Evolutionary conservation across 2,113 vertebrate species (phyloP), one percentile per base, ranked within the genome.

Genomic region (Nerophis ophidion): DNA sequence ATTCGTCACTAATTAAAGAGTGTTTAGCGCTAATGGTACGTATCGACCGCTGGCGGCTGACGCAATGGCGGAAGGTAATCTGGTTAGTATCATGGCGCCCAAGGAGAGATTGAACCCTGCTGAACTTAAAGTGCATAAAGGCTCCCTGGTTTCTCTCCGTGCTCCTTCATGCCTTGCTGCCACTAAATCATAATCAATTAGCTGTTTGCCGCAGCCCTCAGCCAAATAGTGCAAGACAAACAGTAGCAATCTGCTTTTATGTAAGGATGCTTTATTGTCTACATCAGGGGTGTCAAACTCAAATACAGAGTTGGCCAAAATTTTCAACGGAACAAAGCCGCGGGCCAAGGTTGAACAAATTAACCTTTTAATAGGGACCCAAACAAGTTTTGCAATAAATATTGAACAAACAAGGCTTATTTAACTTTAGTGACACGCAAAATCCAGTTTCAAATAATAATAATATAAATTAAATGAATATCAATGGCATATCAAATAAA

Each of bases 21-120:
- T 72, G 82, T 84, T 86, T 84, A 81, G 74, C 68, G 52, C 77
- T 87, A 87, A 88, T 85, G 83, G 81, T 61, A 51, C 61, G 6
- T 77, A 87, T 87, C 75, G 83, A 87, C 80, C 60, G 71, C 49
- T 61, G 55, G 60, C 52, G 68, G 73, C 68, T 82, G 82, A 87
- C 50, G 77, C 82, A 84, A 86, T 82, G 68, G 69, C 66, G 59
- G 56, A 45, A 26, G 67, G 60, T 88, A 81, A 88, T 82, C 70
- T 69, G 74, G 63, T 86, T 83, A 84, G 79, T 60, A 77, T 79
- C 57, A 65, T 54, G 50, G 70, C 44, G 65, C 71, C 60, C 63
- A 67, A 58, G 73, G 76, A 75, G 52, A 35, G 53, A 61, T 73
- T 82, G 74, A 84, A 84, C 72, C 66, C 65, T 17, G 62, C 61